These are phyloP conservation scores for Andrena flavipes DNA, from an alignment of 2,888 invertebrate genomes.

Conservation along the genomic window DNA sequence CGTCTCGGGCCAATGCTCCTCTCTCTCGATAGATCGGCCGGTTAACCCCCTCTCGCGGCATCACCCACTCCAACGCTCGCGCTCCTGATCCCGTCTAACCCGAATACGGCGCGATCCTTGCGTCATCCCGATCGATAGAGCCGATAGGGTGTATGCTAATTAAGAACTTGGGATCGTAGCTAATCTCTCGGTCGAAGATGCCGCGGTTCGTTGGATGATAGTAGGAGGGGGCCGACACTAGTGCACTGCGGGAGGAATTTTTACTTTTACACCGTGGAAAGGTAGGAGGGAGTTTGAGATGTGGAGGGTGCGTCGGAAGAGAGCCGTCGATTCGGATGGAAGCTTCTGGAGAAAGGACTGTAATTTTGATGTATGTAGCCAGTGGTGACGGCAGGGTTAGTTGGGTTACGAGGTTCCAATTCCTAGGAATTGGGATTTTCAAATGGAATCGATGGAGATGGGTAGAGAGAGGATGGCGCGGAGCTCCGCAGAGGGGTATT, in stretches of 20 bases:
- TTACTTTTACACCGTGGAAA: background rate
- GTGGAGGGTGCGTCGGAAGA: too few species aligned
- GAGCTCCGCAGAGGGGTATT: background rate
- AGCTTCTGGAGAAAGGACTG: too few species aligned
- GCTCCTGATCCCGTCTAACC: conserved; percentile 10
- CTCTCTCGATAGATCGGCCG: conserved; percentile 42
- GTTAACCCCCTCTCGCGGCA: background rate
- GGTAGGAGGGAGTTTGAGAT: too few species aligned
- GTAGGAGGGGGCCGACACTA: background rate
- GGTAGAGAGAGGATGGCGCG: background rate
- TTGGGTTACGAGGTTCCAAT: too few species aligned
- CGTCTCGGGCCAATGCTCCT: conserved; percentile 71
- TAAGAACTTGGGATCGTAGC: too few species aligned
- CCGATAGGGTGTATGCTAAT: too few species aligned
- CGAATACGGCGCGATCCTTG: conserved; percentile 28
- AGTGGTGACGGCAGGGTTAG: too few species aligned
- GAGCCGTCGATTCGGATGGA: too few species aligned
- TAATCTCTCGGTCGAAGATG: background rate
- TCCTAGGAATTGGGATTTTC: background rate
- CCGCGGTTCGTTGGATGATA: background rate
- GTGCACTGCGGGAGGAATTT: background rate
- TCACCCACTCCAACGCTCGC: background rate
- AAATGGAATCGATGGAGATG: background rate
- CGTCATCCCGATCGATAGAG: conserved; percentile 9
- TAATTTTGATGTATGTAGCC: too few species aligned